Percentiles rank a stretch among this genome's conserved stretches.
phyloP scores from a whole-genome alignment of 92 coral and sea anemone genomes.

The Plumapathes pennacea region DNA sequence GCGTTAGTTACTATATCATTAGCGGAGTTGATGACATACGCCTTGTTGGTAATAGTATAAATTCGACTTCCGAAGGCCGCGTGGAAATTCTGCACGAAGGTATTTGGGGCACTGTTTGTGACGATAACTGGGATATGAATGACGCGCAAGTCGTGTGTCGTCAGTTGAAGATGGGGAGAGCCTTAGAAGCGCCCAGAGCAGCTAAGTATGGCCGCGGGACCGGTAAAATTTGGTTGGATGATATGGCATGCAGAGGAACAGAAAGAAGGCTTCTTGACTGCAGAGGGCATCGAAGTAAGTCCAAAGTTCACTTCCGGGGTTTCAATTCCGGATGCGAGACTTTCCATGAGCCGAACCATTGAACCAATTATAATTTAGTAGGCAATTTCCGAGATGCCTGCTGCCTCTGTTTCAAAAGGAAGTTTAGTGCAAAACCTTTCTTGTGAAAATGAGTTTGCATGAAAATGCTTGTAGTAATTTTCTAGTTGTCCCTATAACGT shows the following conservation, averaged over 20 bases:
- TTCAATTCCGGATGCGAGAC: too few species aligned
- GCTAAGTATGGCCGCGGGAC: constrained; percentile 62
- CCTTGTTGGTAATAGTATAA: constrained; percentile 63
- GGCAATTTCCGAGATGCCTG: too few species aligned
- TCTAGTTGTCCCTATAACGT: too few species aligned
- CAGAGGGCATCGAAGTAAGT: constrained; percentile 50
- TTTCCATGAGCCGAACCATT: too few species aligned
- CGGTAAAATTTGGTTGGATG: constrained; percentile 72
- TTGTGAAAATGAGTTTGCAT: too few species aligned
- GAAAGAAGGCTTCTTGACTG: constrained; percentile 75
- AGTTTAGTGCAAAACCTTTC: too few species aligned
- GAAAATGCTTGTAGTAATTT: too few species aligned
- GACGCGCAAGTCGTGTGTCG: constrained; percentile 83
- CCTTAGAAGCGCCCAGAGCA: constrained; percentile 4
- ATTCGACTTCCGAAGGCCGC: constrained; percentile 64
- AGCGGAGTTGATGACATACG: constrained; percentile 72
- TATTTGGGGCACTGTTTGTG: constrained; percentile 93
- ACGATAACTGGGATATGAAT: constrained; percentile 61
- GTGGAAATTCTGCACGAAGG: constrained; percentile 70
- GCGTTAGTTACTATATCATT: constrained; percentile 17
- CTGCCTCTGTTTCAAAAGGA: too few species aligned
- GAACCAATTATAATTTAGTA: too few species aligned
- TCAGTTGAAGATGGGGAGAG: constrained; percentile 74
- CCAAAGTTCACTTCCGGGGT: too few species aligned
- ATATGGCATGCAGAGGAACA: constrained; percentile 65